Percentiles rank a stretch among this genome's conserved stretches.
phyloP scores from a whole-genome alignment of 2,797 vertebrate species.

The Cichlasoma orientale region DNA sequence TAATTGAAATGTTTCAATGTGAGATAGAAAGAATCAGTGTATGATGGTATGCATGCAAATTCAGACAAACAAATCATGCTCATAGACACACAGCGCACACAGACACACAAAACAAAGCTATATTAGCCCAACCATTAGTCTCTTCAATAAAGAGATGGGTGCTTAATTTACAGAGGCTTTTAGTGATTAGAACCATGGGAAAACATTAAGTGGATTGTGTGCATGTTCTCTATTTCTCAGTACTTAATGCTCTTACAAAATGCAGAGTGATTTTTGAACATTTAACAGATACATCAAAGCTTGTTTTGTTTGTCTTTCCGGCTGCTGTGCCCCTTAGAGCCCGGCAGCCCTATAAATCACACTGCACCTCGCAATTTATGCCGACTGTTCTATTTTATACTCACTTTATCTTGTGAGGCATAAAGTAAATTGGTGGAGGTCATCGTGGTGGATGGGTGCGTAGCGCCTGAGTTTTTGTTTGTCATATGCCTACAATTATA shows the following conservation, averaged over 20 bases:
- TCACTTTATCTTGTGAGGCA: not conserved
- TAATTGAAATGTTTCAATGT: constrained; percentile 57
- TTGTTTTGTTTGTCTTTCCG: not conserved
- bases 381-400: not conserved
- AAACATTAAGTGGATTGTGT: not conserved
- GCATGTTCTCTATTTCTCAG: not conserved
- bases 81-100: not conserved
- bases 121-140: not conserved
- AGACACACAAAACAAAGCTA: not conserved
- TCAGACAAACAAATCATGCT: constrained; percentile 23
- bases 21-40: constrained; percentile 19
- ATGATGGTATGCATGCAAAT: constrained; percentile 24
- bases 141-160: not conserved
- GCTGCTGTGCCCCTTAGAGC: not conserved
- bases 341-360: not conserved
- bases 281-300: not conserved
- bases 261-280: not conserved
- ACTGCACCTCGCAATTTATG: not conserved
- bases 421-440: not conserved
- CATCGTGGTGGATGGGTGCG: not conserved
- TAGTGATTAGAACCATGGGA: not conserved
- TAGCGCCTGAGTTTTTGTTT: not conserved
- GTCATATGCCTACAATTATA: not conserved
- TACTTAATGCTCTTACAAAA: not conserved
- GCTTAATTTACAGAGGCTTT: constrained; percentile 26